Conservation (phyloP, 2,888 invertebrate genomes). For the Chelonus formosanus region DNA sequence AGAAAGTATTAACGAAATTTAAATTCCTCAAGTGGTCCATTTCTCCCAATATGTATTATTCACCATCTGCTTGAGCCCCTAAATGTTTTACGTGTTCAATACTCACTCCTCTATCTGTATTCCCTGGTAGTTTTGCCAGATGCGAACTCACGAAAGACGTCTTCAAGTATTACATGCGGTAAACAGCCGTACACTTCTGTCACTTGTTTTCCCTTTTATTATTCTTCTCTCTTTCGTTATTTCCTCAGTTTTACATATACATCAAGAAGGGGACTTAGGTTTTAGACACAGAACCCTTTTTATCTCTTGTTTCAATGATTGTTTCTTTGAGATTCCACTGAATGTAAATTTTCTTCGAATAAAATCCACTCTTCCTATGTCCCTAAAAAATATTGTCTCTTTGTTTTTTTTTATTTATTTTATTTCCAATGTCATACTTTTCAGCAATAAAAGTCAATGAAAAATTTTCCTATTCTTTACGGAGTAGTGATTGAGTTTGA, state of each 20-base stretch:
- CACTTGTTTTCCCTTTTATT: constrained; percentile 38
- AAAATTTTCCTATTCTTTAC: constrained; percentile 21
- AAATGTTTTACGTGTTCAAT: constrained; percentile 55
- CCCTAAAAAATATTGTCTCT: not conserved
- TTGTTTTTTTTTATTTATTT: constrained; percentile 8
- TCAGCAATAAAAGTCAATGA: constrained; percentile 25
- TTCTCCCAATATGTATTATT: constrained; percentile 62
- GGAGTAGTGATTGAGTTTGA: constrained; percentile 25
- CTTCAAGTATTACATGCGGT: constrained; percentile 17
- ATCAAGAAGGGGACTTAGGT: constrained; percentile 7
- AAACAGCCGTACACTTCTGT: constrained; percentile 38
- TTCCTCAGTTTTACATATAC: constrained; percentile 18
- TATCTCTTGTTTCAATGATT: constrained; percentile 31
- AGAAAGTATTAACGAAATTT: constrained; percentile 61
- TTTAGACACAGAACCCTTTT: constrained; percentile 28
- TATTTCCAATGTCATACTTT: not conserved
- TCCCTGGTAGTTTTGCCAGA: constrained; percentile 24
- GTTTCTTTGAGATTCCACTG: constrained; percentile 40
- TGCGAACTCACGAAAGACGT: constrained; percentile 23
- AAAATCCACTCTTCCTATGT: constrained; percentile 7
- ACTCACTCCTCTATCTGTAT: constrained; percentile 27
- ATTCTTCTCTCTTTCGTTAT: constrained; percentile 15
- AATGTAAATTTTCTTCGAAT: constrained; percentile 55
- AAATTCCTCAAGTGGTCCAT: constrained; percentile 64
- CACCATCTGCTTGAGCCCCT: constrained; percentile 53